A percentile compares a stretch with the other conserved stretches of the same genome.
Conservation (phyloP, 2,113 vertebrate genomes). For the Notechis scutatus region DNA sequence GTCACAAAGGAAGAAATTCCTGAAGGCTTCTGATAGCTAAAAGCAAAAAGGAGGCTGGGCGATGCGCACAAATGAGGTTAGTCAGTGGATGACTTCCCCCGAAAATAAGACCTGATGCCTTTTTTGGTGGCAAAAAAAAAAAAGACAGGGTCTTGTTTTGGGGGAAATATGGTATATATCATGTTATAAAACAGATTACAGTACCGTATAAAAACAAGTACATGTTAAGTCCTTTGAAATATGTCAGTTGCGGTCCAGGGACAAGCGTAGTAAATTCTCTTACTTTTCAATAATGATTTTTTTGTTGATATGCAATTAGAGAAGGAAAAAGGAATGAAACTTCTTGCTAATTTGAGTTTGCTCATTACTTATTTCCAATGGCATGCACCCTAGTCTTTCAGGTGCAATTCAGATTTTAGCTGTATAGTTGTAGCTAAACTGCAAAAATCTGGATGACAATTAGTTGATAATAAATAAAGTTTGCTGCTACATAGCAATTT, state of each 20-base stretch:
- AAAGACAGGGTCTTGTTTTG: too few relatives aligned
- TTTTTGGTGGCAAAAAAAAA: too few relatives aligned
- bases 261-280: neutral
- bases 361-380: neutral
- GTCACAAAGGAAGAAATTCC: too few relatives aligned
- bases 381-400: neutral
- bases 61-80: too few relatives aligned
- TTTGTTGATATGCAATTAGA: neutral
- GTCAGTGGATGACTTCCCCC: too few relatives aligned
- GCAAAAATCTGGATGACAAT: neutral
- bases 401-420: neutral
- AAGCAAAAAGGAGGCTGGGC: too few relatives aligned
- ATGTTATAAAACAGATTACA: slow-evolving; percentile 13
- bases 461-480: neutral
- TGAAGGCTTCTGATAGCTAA: too few relatives aligned
- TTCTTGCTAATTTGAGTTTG: neutral
- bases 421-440: neutral
- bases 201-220: neutral
- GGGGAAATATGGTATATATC: neutral
- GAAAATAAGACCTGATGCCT: too few relatives aligned
- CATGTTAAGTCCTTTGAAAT: neutral
- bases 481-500: neutral
- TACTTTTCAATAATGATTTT: neutral
- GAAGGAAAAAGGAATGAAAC: neutral
- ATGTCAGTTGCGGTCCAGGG: neutral